Base-by-base conservation (phyloP, 2,113 vertebrate species). In the Oryzias melastigma region DNA sequence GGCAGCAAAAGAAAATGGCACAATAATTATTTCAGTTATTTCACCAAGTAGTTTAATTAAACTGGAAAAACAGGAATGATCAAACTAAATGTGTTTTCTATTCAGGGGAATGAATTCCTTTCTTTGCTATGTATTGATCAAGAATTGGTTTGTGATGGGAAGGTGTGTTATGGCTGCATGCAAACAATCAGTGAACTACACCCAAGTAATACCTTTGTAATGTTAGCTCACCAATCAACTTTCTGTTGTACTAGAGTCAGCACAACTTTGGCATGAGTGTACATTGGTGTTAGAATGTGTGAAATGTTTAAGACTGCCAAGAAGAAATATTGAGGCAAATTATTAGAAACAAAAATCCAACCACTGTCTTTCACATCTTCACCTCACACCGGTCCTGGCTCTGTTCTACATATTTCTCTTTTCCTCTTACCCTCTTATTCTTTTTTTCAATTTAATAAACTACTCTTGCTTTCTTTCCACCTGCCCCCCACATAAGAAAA, bases 401-500 rank as follows among this genome's bases (percentile, higher is more conserved):
- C 74, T 55, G 51, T 64, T 66, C 68, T 71, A 73, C 55, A 62
- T 7, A 12, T 47, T 19, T 71, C 66, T 58, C 63, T 62, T 59
- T 89, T 89, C 87, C 89, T 90, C 90, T 85, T 88, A 77, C 87
- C 52, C 86, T 90, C 81, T 76, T 22, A 61, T 58, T 60, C 58
- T 61, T 75, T 83, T 75, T 83, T 68, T 74, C 78, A 79, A 81
- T 81, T 83, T 57, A 72, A 66, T 74, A 83, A 90, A 90, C 92
- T 89, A 85, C 93, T 92, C 92, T 91, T 85, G 90, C 93, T 92
- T 88, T 60, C 58, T 69, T 75, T 53, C 69, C 88, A 61, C 62
- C 77, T 64, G 50, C 77, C 75, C 87, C 91, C 91, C 68, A 82
- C 92, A 91, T 95, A 95, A 97, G 96, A 98, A 96, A 99, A 98